Evolutionary conservation across 2,888 invertebrate genomes (phyloP).

Genomic region (Nycteola revayana): DNA sequence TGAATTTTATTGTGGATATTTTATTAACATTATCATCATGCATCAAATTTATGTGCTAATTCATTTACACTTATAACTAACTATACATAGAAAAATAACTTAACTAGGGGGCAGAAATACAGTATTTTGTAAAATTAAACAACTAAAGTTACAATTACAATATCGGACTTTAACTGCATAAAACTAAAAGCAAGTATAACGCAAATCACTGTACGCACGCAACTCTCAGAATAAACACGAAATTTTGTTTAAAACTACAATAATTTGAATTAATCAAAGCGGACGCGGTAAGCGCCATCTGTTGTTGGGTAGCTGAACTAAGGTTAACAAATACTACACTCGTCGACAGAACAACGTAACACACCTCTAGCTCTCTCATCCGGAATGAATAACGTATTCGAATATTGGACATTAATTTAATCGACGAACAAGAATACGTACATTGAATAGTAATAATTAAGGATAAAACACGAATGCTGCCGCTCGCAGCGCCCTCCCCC

Average conservation of each 20-base stretch:
- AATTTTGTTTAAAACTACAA: conserved; percentile 34
- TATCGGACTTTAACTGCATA: conserved; percentile 73
- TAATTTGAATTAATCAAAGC: conserved; percentile 32
- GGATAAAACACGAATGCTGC: conserved; percentile 46
- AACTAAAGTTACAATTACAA: conserved; percentile 71
- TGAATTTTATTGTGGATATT: conserved; percentile 80
- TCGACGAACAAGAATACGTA: conserved; percentile 56
- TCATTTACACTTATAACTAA: conserved; percentile 81
- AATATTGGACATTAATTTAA: conserved; percentile 58
- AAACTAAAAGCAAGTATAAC: conserved; percentile 72
- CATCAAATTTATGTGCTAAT: conserved; percentile 81
- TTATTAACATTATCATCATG: conserved; percentile 82
- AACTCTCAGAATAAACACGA: conserved; percentile 67
- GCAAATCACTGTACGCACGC: conserved; percentile 63
- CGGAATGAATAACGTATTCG: conserved; percentile 60
- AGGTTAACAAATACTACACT: conserved; percentile 25
- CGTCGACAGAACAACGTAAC: conserved; percentile 39
- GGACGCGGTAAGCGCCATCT: conserved; percentile 46
- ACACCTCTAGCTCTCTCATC: conserved; percentile 42
- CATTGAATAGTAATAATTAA: conserved; percentile 55
- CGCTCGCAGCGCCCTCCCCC: conserved; percentile 44
- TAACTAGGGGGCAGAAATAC: conserved; percentile 80
- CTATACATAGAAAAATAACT: conserved; percentile 82
- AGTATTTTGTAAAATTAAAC: conserved; percentile 77
- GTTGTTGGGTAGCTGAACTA: conserved; percentile 39